phyloP scores from a whole-genome alignment of 1,140 invertebrate genomes.

The Drosophila kikkawai region DNA sequence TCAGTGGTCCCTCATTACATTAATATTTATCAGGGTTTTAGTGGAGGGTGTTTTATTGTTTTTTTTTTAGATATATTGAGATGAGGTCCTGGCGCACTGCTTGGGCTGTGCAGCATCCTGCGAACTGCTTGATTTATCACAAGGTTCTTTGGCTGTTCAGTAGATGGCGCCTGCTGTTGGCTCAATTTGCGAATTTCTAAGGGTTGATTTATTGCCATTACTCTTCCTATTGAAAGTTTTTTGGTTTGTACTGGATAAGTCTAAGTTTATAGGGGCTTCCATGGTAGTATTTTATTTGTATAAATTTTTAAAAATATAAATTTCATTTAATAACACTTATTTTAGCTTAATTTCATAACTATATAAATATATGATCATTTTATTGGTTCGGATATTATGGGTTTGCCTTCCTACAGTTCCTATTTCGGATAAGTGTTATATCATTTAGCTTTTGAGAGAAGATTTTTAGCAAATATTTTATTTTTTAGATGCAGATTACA shows the following conservation, averaged over 20 bases:
- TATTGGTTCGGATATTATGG: neutral
- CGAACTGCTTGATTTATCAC: conserved; percentile 39
- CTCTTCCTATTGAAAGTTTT: neutral
- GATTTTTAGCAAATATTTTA: neutral
- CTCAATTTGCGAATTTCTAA: neutral
- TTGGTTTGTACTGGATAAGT: neutral
- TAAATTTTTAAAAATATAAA: neutral
- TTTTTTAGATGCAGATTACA: neutral
- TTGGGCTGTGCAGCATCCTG: conserved; percentile 44
- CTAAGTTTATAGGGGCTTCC: neutral
- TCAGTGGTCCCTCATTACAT: neutral
- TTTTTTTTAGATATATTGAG: neutral
- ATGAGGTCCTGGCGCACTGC: conserved; percentile 54
- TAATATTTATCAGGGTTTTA: conserved; percentile 42
- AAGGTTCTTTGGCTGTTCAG: conserved; percentile 38
- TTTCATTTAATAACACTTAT: neutral
- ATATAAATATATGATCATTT: neutral
- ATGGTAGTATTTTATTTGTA: neutral
- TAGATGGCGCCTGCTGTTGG: conserved; percentile 55
- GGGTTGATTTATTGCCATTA: conserved; percentile 30
- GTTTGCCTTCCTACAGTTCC: neutral
- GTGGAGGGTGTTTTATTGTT: neutral
- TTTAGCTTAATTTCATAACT: neutral
- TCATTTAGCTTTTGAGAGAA: neutral
- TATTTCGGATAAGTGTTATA: conserved; percentile 20